phyloP scores from a whole-genome alignment of 2,113 vertebrate species.

The Limanda limanda region DNA sequence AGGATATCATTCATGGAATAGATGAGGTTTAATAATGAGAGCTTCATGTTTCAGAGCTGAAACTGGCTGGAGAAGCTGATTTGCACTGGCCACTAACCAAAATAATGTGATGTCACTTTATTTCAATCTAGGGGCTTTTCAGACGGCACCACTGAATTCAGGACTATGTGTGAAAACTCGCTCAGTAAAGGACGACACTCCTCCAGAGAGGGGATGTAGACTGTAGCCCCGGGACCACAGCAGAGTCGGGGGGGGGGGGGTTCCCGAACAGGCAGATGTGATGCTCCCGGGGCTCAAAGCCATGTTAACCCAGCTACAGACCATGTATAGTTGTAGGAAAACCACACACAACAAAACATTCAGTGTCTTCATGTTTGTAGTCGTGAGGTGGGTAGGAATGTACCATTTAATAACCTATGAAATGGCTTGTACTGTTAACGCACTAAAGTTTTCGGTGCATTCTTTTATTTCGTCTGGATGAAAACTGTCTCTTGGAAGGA shows the following conservation, averaged over 20 bases:
- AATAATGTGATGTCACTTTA: conserved; percentile 75
- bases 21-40: conserved; percentile 23
- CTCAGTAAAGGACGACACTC: conserved; percentile 15
- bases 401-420: conserved; percentile 72
- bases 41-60: conserved; percentile 22
- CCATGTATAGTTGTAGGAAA: conserved; percentile 18
- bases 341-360: conserved; percentile 44
- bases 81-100: conserved; percentile 73
- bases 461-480: conserved; percentile 51
- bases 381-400: conserved; percentile 45
- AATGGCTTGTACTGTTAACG: conserved; percentile 82
- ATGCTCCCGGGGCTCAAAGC: conserved; percentile 46
- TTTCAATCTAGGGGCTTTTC: conserved; percentile 56
- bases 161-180: conserved; percentile 15
- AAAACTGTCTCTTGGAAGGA: conserved; percentile 60
- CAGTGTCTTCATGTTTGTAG: conserved; percentile 28
- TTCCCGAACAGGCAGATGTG: conserved; percentile 1
- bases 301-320: conserved; percentile 40
- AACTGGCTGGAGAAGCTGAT: conserved; percentile 52
- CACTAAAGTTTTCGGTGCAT: conserved; percentile 57
- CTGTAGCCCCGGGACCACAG: conserved; percentile 18
- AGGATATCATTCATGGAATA: not conserved
- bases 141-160: conserved; percentile 43
- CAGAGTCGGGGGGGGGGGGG: not conserved
- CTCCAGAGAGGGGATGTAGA: conserved; percentile 2